Evolutionary conservation across 2,113 vertebrate species (phyloP).

Genomic region (Procavia capensis): DNA sequence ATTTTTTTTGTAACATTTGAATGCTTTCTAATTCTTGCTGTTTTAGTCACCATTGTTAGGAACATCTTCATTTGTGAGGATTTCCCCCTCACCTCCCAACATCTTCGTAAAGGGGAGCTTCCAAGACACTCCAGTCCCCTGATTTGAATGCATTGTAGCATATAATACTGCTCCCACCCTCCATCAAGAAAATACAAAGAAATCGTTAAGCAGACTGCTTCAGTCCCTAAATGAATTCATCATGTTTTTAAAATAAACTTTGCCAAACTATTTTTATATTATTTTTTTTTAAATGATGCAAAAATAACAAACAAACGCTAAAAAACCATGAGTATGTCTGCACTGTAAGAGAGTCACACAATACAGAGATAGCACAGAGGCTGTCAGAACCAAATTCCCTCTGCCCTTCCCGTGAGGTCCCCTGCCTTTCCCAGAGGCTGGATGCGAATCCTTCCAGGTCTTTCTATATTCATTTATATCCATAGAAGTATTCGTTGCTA

Average conservation of each 20-base stretch:
- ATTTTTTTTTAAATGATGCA: neutral
- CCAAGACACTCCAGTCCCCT: neutral
- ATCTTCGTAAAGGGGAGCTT: neutral
- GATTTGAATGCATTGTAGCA: neutral
- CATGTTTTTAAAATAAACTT: neutral
- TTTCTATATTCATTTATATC: neutral
- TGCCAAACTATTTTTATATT: too few relatives aligned
- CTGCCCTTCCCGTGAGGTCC: neutral
- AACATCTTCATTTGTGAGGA: neutral
- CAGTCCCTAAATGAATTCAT: neutral
- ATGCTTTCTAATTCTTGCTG: neutral
- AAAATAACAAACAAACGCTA: neutral
- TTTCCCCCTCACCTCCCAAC: fast-evolving
- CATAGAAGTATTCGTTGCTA: neutral
- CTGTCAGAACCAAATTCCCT: neutral
- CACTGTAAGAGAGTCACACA: neutral
- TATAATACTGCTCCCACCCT: fast-evolving
- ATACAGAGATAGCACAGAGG: neutral
- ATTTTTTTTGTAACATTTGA: neutral
- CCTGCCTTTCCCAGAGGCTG: neutral
- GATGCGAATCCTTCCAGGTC: neutral
- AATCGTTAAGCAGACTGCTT: neutral
- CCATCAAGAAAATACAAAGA: neutral
- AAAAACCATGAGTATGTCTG: neutral
- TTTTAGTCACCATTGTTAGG: neutral